A percentile compares a stretch with the other conserved stretches of the same genome.
Evolutionary conservation across 2,888 invertebrate genomes (phyloP).

Genomic region (Latrodectus elegans): DNA sequence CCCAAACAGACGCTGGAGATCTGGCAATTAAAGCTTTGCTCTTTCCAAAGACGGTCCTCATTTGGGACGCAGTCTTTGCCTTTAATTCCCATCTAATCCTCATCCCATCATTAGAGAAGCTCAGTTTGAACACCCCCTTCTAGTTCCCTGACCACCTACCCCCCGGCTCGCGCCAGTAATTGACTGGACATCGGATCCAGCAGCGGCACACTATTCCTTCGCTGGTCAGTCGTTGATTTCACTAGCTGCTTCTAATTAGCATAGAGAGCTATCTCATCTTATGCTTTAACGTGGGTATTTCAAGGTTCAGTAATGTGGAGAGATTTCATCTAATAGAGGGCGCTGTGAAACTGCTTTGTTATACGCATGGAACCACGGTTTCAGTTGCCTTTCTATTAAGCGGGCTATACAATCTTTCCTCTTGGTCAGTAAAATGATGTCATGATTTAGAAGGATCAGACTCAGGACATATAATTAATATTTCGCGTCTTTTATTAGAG

Average conservation of each 20-base stretch:
- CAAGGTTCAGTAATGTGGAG: neutral
- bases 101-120: slow-evolving; percentile 30
- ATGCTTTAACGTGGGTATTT: neutral
- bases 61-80: neutral
- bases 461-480: slow-evolving; percentile 16
- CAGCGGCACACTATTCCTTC: slow-evolving; percentile 4
- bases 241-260: slow-evolving; percentile 32
- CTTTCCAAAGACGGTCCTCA: neutral
- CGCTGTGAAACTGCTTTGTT: neutral
- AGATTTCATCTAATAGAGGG: slow-evolving; percentile 29
- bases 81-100: slow-evolving; percentile 17
- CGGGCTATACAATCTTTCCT: too few relatives aligned
- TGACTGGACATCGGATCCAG: slow-evolving; percentile 26
- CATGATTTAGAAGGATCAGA: slow-evolving; percentile 29
- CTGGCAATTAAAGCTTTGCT: neutral
- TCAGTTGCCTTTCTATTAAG: too few relatives aligned
- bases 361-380: neutral
- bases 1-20: neutral
- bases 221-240: slow-evolving; percentile 3
- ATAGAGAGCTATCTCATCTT: slow-evolving; percentile 25
- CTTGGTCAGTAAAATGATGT: slow-evolving; percentile 10
- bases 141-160: neutral
- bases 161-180: slow-evolving; percentile 25
- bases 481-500: slow-evolving; percentile 7
- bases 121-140: slow-evolving; percentile 15